Base-by-base conservation (phyloP, 2,888 invertebrate genomes). In the Hirtodrosophila histrioides region DNA sequence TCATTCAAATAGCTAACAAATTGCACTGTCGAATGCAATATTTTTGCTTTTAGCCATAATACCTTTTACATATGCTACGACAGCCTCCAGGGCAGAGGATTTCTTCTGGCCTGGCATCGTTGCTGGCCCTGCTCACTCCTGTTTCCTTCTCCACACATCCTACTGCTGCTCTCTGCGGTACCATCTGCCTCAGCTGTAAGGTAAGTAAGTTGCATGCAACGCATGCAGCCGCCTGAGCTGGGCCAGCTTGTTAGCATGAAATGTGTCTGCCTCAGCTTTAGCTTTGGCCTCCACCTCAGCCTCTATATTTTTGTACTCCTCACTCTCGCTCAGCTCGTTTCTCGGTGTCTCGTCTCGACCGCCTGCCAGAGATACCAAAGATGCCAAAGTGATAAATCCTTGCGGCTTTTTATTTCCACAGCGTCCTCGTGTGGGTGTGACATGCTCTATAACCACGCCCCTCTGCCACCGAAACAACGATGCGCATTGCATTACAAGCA, bases 1-100 rank as follows among this genome's bases (percentile, higher is more conserved):
- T 87, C 85, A 87, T 82, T 87, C 87, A 82, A 82, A 82, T 74
- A 77, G 77, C 86, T 86, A 87, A 86, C 86, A 88, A 86, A 86
- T 86, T 88, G 88, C 88, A 87, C 86, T 87, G 87, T 87, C 88
- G 86, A 88, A 79, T 85, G 87, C 86, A 87, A 87, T 87, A 87
- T 87, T 87, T 88, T 85, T 82, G 78, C 85, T 85, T 86, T 88
- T 84, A 83, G 86, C 84, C 73, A 78, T 84, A 84, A 88, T 84
- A 86, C 88, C 86, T 86, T 82, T 88, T 86, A 86, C 84, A 88
- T 88, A 86, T 86, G 88, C 84, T 67, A 69, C 75, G 81, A 83
- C 84, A 75, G 79, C 65, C 56, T 60, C 62, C 55, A 46, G 45
- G 35, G 58, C 48, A 62, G 50, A 60, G 65, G 55, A 80, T 76